Evolutionary conservation across 1,140 invertebrate species (phyloP).

Genomic region (Penaeus indicus): DNA sequence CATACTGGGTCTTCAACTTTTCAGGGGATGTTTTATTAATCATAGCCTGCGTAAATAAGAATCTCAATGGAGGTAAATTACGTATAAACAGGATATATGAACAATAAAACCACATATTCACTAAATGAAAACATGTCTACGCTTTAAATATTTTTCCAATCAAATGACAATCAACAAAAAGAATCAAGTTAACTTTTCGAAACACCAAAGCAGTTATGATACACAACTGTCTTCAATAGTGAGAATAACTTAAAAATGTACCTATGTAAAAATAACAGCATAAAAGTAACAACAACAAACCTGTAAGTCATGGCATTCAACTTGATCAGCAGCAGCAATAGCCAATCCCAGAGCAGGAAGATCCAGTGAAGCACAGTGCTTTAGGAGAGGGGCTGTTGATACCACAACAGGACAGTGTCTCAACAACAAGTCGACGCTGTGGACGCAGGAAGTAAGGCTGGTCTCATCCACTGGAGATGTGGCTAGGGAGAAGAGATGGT

Average conservation of each 20-base stretch:
- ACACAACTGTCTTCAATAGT: too few relatives aligned
- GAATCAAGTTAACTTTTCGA: too few relatives aligned
- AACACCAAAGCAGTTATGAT: too few relatives aligned
- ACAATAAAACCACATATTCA: background rate
- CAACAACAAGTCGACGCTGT: constrained; percentile 47
- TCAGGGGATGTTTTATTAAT: background rate
- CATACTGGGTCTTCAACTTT: constrained; percentile 17
- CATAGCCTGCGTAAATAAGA: constrained; percentile 16
- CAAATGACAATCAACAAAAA: too few relatives aligned
- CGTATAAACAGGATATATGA: background rate
- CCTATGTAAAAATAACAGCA: background rate
- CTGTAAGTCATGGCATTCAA: constrained; percentile 42
- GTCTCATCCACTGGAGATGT: constrained; percentile 22
- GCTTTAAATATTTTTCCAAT: too few relatives aligned
- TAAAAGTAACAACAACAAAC: background rate
- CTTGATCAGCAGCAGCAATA: constrained; percentile 51
- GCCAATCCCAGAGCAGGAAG: constrained; percentile 31
- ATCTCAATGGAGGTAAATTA: background rate
- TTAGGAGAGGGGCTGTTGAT: constrained; percentile 26
- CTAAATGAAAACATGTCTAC: too few relatives aligned
- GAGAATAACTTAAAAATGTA: background rate
- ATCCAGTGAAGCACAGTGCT: constrained; percentile 15
- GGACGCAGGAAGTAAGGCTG: constrained; percentile 30
- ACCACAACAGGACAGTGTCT: constrained; percentile 55
- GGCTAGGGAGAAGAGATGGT: background rate